These are phyloP conservation scores for Heteromurus nitidus DNA, from an alignment of 2,888 invertebrate genomes.

Conservation along the genomic window DNA sequence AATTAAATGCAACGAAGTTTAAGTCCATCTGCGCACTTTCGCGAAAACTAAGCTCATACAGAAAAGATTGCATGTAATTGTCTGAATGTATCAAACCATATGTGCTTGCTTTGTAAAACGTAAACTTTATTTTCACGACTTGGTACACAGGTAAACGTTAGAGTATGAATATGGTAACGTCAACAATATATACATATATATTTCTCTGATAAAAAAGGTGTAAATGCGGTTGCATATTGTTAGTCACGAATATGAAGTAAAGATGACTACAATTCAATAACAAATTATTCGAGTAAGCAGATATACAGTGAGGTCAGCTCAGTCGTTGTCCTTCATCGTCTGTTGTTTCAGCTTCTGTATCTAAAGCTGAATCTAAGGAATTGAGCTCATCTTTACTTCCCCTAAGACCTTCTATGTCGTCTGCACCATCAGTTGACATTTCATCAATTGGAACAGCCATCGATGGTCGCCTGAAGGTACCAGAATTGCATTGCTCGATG, in stretches of 20 bases:
- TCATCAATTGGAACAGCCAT: conserved; percentile 60
- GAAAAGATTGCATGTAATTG: no score
- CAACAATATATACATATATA: conserved; percentile 17
- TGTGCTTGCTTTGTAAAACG: background rate
- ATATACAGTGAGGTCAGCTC: no score
- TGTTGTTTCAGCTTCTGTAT: conserved; percentile 69
- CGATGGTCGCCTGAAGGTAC: conserved; percentile 75
- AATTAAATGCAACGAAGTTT: conserved; percentile 28
- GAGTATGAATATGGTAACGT: conserved; percentile 43
- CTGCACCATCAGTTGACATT: conserved; percentile 21
- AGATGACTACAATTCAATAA: conserved; percentile 28
- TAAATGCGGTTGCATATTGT: conserved; percentile 39
- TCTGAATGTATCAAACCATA: no score
- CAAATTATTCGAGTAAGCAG: background rate
- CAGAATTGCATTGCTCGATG: conserved; percentile 92
- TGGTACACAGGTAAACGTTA: conserved; percentile 24
- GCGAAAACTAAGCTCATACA: no score
- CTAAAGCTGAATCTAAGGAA: conserved; percentile 69
- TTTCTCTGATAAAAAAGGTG: conserved; percentile 47
- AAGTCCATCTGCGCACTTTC: no score
- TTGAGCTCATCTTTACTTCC: conserved; percentile 70
- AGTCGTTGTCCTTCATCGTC: conserved; percentile 70
- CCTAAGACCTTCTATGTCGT: conserved; percentile 36
- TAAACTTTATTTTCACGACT: background rate
- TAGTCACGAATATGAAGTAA: conserved; percentile 45